phyloP scores from a whole-genome alignment of 2,888 invertebrate genomes.

The Ophion ellenae region DNA sequence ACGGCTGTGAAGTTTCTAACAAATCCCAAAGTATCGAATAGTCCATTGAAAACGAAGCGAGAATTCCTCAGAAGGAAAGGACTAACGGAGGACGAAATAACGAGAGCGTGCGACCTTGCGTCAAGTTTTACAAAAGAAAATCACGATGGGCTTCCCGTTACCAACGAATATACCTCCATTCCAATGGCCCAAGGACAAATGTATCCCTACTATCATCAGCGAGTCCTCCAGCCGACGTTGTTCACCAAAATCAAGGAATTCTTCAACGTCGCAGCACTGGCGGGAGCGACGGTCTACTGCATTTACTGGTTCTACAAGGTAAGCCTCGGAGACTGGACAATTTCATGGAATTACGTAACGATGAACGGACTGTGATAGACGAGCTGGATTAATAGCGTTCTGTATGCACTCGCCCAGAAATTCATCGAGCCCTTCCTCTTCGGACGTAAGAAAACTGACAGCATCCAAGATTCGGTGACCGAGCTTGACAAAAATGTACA shows the following conservation, averaged over 20 bases:
- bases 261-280: constrained; percentile 89
- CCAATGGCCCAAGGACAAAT: constrained; percentile 75
- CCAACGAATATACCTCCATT: constrained; percentile 74
- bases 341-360: background rate
- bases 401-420: constrained; percentile 83
- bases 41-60: constrained; percentile 91
- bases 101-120: constrained; percentile 89
- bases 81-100: constrained; percentile 90
- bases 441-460: constrained; percentile 87
- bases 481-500: constrained; percentile 89
- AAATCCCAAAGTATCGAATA: constrained; percentile 92
- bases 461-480: constrained; percentile 88
- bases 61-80: constrained; percentile 92
- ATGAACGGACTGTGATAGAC: background rate
- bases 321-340: constrained; percentile 54
- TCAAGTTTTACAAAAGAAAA: constrained; percentile 61
- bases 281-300: constrained; percentile 91
- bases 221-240: constrained; percentile 80
- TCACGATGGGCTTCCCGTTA: constrained; percentile 65
- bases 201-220: constrained; percentile 71
- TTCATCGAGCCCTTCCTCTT: constrained; percentile 89
- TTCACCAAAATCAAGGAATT: constrained; percentile 88
- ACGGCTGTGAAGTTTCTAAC: constrained; percentile 94
- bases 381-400: constrained; percentile 16
- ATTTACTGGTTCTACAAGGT: constrained; percentile 94